Percentiles rank a stretch among this genome's conserved stretches.
Conservation (phyloP, 2,797 vertebrate species). For the Rhinichthys osculus region DNA sequence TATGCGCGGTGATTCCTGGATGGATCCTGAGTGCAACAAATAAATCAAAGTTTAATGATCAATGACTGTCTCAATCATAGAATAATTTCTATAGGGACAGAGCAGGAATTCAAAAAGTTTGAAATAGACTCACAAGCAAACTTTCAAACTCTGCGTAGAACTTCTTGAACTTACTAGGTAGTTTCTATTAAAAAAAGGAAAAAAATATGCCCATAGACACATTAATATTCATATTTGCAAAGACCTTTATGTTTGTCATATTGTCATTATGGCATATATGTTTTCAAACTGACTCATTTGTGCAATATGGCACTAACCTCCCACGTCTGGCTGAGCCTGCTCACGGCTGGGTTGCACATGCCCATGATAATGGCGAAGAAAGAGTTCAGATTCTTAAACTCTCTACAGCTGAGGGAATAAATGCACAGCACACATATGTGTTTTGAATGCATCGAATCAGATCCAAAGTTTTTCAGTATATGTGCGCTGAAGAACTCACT, state of each 20-base stretch:
- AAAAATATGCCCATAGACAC: neutral
- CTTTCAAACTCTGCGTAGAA: conserved; percentile 99
- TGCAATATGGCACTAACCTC: conserved; percentile 83
- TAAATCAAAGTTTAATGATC: conserved; percentile 4
- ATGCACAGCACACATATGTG: neutral
- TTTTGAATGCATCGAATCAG: neutral
- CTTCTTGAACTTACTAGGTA: conserved; percentile 99
- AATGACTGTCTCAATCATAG: neutral
- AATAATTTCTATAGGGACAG: neutral
- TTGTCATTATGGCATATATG: neutral
- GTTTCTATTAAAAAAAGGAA: conserved; percentile 86
- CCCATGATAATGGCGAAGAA: conserved; percentile 99
- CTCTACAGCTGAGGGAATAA: conserved; percentile 86
- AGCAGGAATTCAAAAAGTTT: neutral
- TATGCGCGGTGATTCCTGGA: conserved; percentile 97
- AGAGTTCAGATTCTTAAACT: conserved; percentile 97
- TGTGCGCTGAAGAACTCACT: conserved; percentile 82
- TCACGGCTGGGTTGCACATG: conserved; percentile 97
- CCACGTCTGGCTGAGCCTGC: conserved; percentile 93
- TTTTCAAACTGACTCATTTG: neutral
- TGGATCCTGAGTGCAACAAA: conserved; percentile 83
- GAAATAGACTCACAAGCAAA: conserved; percentile 89
- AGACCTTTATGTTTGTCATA: neutral
- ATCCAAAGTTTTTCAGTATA: neutral
- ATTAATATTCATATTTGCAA: neutral